Base-by-base conservation (phyloP, 2,888 invertebrate species). In the Acronicta alni region DNA sequence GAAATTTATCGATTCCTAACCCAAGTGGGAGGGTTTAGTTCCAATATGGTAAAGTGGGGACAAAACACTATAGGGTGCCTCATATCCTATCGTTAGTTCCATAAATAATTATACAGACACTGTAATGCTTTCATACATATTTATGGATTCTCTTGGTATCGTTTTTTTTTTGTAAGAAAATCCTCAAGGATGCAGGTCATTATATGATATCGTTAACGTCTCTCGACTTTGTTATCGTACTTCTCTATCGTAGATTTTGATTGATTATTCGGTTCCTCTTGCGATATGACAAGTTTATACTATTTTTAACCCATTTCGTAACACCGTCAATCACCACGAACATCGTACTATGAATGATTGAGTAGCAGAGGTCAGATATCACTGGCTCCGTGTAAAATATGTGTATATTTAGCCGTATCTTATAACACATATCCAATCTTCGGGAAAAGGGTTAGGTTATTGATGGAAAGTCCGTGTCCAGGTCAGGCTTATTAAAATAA, bases 241-340 rank as follows among this genome's bases (percentile, higher is more conserved):
- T 12, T 38, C 15, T 39, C 12, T n/a, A 8, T n/a, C n/a, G n/a
- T n/a, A n/a, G 26, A 62, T 42, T 35, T 38, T 51, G 64, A 69
- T 69, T 49, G 32, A 64, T 69, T 37, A 41, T 30, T 42, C 41
- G 42, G 30, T 43, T 54, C 14, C 15, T 44, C 26, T 5, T n/a
- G 17, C 6, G 58, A 47, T 51, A 58, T 41, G n/a, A 1, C 15
- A 26, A 18, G 12, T 41, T 0, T 15, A 14, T 4, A 61, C 9
- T 14, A 45, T 42, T 46, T 49, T 20, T 37, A 48, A n/a, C 20
- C 12, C 6, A 32, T 42, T 42, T 42, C 6, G 23, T 16, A 42
- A 7, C 9, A 3, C n/a, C 30, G 8, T 23, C 20, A 9, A 8
- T 20, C 15, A 20, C 0, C n/a, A 6, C 14, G 1, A n/a, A n/a